Evolutionary conservation across 2,888 invertebrate species (phyloP).

Genomic region (Scaptomyza caliginosa): DNA sequence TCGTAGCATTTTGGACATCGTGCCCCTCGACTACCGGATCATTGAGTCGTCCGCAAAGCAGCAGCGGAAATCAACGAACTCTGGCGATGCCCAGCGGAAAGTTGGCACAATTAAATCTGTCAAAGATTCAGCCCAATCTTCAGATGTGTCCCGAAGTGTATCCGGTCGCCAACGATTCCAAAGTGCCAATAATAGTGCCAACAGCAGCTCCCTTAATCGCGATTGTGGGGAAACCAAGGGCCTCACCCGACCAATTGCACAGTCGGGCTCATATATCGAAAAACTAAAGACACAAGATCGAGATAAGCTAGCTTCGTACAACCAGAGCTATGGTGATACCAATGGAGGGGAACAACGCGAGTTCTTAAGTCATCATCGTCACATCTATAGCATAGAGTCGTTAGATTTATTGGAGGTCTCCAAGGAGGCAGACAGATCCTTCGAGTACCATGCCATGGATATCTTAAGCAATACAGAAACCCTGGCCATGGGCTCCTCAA

Average conservation of each 20-base stretch:
- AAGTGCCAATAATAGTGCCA: conserved; percentile 76
- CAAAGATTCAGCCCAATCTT: conserved; percentile 78
- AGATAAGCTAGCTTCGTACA: conserved; percentile 50
- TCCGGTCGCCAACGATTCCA: conserved; percentile 73
- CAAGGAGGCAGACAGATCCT: conserved; percentile 65
- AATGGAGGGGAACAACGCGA: conserved; percentile 35
- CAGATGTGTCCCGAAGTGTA: conserved; percentile 81
- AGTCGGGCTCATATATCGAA: conserved; percentile 82
- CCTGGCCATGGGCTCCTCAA: conserved; percentile 77
- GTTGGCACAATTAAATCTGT: conserved; percentile 68
- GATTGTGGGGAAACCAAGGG: conserved; percentile 64
- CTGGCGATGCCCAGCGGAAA: conserved; percentile 73
- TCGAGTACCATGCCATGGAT: conserved; percentile 81
- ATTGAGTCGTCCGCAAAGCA: conserved; percentile 83
- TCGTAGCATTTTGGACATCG: conserved; percentile 82
- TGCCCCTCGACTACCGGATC: conserved; percentile 83
- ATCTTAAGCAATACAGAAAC: conserved; percentile 81
- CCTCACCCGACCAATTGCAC: conserved; percentile 76
- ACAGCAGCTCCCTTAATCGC: conserved; percentile 66
- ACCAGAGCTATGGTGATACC: conserved; percentile 80
- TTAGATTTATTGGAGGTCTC: conserved; percentile 73
- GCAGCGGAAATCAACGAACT: conserved; percentile 67
- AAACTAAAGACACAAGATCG: conserved; percentile 71
- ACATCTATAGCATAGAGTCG: conserved; percentile 79
- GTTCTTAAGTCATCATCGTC: conserved; percentile 63